Conservation (phyloP, 2,888 invertebrate genomes). For the Acanthosepion lycidas region DNA sequence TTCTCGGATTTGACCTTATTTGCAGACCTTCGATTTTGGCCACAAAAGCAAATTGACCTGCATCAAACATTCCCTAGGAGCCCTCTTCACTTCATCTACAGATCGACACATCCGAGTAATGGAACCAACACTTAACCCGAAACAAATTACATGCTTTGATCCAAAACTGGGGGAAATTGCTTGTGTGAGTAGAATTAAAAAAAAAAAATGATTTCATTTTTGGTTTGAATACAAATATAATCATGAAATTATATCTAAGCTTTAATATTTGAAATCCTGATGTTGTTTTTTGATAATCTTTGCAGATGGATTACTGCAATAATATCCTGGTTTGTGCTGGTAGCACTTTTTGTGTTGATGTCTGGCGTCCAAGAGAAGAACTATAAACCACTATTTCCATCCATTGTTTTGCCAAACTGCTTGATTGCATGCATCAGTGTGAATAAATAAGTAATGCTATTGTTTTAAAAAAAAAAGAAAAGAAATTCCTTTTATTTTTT, state of each 20-base stretch:
- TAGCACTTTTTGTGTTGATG: constrained; percentile 66
- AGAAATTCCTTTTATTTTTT: neutral
- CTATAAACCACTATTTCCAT: neutral
- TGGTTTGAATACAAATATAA: no score
- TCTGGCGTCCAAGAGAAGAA: constrained; percentile 63
- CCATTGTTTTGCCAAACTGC: constrained; percentile 23
- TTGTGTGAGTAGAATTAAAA: constrained; percentile 57
- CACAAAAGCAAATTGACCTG: constrained; percentile 68
- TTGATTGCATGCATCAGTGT: neutral
- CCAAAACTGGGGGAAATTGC: constrained; percentile 64
- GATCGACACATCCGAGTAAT: constrained; percentile 65
- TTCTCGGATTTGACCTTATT: neutral
- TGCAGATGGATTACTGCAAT: constrained; percentile 68
- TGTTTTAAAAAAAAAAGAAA: neutral
- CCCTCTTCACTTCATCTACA: constrained; percentile 69
- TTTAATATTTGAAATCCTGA: no score
- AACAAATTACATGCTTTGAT: constrained; percentile 61
- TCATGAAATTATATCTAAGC: no score
- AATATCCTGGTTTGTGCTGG: constrained; percentile 69
- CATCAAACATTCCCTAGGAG: constrained; percentile 66
- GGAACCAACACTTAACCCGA: constrained; percentile 66
- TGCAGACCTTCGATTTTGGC: constrained; percentile 69
- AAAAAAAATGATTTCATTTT: no score
- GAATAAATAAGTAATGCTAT: neutral
- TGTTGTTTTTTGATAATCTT: neutral